A percentile compares a stretch with the other conserved stretches of the same genome.
phyloP scores from a whole-genome alignment of 92 coral and sea anemone species.

The Metridium senile region DNA sequence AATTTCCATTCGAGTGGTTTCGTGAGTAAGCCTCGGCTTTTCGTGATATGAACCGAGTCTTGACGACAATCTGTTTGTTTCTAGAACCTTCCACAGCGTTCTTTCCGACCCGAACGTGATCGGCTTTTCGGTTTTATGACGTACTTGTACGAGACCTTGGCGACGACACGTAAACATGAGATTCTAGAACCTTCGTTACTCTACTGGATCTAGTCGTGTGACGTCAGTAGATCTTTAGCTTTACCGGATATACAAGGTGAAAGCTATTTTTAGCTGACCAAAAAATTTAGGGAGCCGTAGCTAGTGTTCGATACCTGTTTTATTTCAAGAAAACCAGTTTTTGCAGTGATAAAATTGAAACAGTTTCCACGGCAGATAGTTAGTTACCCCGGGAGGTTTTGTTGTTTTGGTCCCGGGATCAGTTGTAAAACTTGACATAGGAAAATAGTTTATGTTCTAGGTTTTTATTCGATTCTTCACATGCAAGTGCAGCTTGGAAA shows the following conservation, averaged over 20 bases:
- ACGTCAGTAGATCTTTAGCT: slow-evolving; percentile 11
- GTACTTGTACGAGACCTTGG: slow-evolving; percentile 18
- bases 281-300: not conserved
- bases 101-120: slow-evolving; percentile 27
- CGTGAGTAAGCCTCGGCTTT: not conserved
- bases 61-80: slow-evolving; percentile 7
- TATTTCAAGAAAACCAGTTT: slow-evolving; percentile 2
- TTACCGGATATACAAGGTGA: not conserved
- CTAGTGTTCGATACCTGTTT: not conserved
- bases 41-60: slow-evolving; percentile 11
- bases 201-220: slow-evolving; percentile 29
- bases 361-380: not conserved
- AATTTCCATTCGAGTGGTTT: not conserved
- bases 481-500: no score
- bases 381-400: no score
- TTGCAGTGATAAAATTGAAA: not conserved
- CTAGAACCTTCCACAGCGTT: slow-evolving; percentile 37
- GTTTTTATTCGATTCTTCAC: no score
- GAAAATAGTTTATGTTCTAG: no score
- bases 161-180: slow-evolving; percentile 35
- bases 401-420: no score
- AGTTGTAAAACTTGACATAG: no score
- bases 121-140: slow-evolving; percentile 33
- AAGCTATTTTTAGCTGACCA: slow-evolving; percentile 15
- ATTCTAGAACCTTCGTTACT: slow-evolving; percentile 38